Conservation (phyloP, 2,113 vertebrate genomes). For the Hippopotamus amphibius region DNA sequence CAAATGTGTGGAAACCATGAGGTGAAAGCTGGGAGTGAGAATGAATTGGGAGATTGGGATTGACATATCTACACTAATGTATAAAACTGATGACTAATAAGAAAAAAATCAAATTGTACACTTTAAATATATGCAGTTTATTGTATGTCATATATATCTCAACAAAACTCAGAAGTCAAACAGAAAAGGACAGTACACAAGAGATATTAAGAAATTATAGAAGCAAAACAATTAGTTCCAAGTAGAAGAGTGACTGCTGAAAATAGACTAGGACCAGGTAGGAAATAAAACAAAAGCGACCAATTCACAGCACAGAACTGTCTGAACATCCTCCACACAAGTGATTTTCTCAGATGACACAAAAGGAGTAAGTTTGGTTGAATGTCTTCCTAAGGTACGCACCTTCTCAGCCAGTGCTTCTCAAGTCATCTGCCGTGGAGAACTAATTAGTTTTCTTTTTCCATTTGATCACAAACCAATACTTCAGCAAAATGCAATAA, state of each 20-base stretch:
- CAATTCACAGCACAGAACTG: neutral
- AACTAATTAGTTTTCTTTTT: neutral
- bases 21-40: too few relatives aligned
- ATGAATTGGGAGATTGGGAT: too few relatives aligned
- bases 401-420: neutral
- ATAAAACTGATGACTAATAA: too few relatives aligned
- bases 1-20: too few relatives aligned
- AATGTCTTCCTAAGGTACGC: neutral
- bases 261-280: neutral
- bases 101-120: too few relatives aligned
- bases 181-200: accelerated
- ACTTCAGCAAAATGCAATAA: neutral
- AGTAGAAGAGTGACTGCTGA: neutral
- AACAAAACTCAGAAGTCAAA: neutral
- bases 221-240: neutral
- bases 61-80: too few relatives aligned
- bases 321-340: neutral
- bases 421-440: neutral
- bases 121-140: too few relatives aligned
- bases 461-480: neutral
- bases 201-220: neutral
- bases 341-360: neutral
- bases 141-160: too few relatives aligned
- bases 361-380: neutral
- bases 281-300: neutral